Base-by-base conservation (phyloP, 2,888 invertebrate species). In the Oscheius sp. region DNA sequence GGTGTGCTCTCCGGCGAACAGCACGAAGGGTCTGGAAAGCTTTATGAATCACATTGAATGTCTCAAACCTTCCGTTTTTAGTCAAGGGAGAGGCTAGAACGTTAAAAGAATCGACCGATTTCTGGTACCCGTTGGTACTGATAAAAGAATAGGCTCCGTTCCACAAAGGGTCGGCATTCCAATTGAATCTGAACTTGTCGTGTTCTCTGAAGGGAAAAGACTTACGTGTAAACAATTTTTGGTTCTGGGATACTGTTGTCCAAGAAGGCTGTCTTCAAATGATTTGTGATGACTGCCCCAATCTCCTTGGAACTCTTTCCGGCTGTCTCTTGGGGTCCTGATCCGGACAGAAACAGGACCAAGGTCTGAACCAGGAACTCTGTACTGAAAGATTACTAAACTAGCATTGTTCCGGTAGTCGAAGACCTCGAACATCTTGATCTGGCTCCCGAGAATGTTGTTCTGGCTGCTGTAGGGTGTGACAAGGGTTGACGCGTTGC, bases 1-100 rank as follows among this genome's bases (percentile, higher is more conserved):
- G 3, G 81, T 81, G 59, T 79, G 79, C 51, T 81, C 81, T 0
- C 81, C 81, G 33, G 81, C 81, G 42, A 81, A 81, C 13, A 76
- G 75, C 7, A 72, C 29, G 2, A 60, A 13, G 5, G 72, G 62
- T 29, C 72, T 72, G 62, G 33, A 70, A 66, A 21, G 21, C 21
- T 21, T 21, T 21, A 21, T 21, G 21, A 21, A 21, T 21, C 21
- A 21, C 21, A 21, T 21, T 21, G 21, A 21, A 21, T 21, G 32
- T 29, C 37, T 35, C 60, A 35, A 60, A 65, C n/a, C n/a, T 32
- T 13, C 68, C 68, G 37, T 68, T 59, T 32, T 58, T 65, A 1
- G 29, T 48, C 11, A 72, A 32, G 5, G 60, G 60, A 11, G 51
- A 10, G n/a, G 62, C 62, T 11, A 72, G 59, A 35, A 13, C 72